Evolutionary conservation across 2,888 invertebrate genomes (phyloP), one percentile per base, ranked within the genome.

Genomic region (Hemistola chrysoprasaria): DNA sequence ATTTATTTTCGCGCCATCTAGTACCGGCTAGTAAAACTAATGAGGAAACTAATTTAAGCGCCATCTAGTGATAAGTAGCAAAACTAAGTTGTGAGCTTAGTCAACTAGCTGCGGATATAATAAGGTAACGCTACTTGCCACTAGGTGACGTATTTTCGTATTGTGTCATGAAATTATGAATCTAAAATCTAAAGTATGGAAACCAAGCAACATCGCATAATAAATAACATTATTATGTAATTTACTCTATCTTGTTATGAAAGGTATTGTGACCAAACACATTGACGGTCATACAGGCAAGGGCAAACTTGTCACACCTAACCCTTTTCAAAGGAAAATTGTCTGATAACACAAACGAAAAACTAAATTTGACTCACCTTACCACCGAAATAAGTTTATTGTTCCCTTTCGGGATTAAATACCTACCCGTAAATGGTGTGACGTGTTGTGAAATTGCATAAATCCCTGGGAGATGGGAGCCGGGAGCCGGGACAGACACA

Each of bases 101-200:
- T 22, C 30, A 31, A 22, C 30, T 31, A n/a, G 22, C n/a, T 2
- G 23, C 1, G 6, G 10, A 8, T 22, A 29, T 11, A 36, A 16
- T 16, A 16, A 8, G 6, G 3, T 27, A 11, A 7, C 1, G 3
- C 56, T 62, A 62, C 44, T 61, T 21, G 16, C 30, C 54, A 28
- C 49, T 67, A 78, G 78, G 61, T 66, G 70, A 66, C 67, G 51
- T 2, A 9, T 2, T 7, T 6, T 23, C 7, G 1, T 11, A 6
- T 10, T 44, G 6, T 4, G n/a, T 6, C 0, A 1, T 3, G 3
- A 11, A 28, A 16, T n/a, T n/a, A n/a, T n/a, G n/a, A n/a, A n/a
- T n/a, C n/a, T n/a, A n/a, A n/a, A n/a, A n/a, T n/a, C n/a, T n/a
- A n/a, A n/a, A n/a, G n/a, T n/a, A n/a, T n/a, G n/a, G n/a, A n/a